Base-by-base conservation (phyloP, 2,888 invertebrate genomes). In the Allophyes oxyacanthae region DNA sequence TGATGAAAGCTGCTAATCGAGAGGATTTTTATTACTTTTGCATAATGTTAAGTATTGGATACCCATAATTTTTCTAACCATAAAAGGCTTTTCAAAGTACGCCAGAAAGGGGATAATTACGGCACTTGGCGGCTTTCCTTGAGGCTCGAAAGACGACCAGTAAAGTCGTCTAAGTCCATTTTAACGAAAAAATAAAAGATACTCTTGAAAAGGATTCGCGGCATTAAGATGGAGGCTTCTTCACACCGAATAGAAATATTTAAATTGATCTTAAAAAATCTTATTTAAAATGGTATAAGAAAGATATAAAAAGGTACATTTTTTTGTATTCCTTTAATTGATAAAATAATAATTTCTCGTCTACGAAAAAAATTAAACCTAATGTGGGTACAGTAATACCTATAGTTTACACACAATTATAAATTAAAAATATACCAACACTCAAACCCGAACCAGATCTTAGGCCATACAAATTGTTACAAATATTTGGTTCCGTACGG, bases 131-230 rank as follows among this genome's bases (percentile, higher is more conserved):
- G 90, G 93, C 92, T 93, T 92, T 87, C 76, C 82, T 82, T 66
- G 77, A 89, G 86, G 86, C 89, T 79, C 77, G 83, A 85, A 92
- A 91, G 92, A 92, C 86, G 92, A 90, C 85, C 89, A 84, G 86
- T 83, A 89, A 92, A 92, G 92, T 92, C 93, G 92, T 85, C 83
- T 91, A 91, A 93, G 91, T 85, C 91, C 86, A 78, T 85, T 89
- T 88, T 83, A 78, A 77, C 66, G 84, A 89, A 90, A 87, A 92
- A 92, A 89, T 82, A 89, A 90, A 91, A 86, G 86, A 87, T 83
- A 82, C 83, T 78, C 83, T 87, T 87, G 80, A 89, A 91, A 92
- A 92, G 92, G 92, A 92, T 92, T 91, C 86, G 67, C 58, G 81
- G 89, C 79, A 88, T 91, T 92, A 92, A 78, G 77, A 64, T 36